Conservation (phyloP, 1,140 invertebrate species). For the Drosophila malerkotliana region DNA sequence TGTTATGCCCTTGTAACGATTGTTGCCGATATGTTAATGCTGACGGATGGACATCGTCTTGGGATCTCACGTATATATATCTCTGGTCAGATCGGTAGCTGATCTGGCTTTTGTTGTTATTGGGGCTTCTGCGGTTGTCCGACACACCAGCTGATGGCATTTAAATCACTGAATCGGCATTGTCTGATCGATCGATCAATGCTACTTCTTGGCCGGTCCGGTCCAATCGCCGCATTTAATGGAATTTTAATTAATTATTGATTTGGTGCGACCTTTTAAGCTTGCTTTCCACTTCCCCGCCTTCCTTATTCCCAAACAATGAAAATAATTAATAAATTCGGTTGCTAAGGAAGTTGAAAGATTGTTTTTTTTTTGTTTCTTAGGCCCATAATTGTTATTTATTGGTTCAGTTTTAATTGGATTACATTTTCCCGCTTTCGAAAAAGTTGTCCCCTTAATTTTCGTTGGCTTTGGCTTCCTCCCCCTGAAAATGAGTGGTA, state of each 20-base stretch:
- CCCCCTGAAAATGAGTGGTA: background rate
- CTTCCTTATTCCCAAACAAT: conserved; percentile 1
- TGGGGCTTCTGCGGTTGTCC: conserved; percentile 26
- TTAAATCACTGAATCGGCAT: conserved; percentile 61
- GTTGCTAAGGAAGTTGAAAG: conserved; percentile 2
- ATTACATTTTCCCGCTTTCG: conserved; percentile 30
- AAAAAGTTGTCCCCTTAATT: conserved; percentile 36
- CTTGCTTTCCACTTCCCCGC: conserved; percentile 17
- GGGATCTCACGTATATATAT: conserved; percentile 14
- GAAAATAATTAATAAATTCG: background rate
- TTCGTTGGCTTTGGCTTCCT: conserved; percentile 32
- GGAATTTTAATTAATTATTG: conserved; percentile 77
- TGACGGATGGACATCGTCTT: conserved; percentile 49
- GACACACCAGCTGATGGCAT: conserved; percentile 62
- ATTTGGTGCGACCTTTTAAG: conserved; percentile 56
- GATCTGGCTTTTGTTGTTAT: conserved; percentile 54
- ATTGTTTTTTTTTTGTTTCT: background rate
- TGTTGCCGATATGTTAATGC: conserved; percentile 71
- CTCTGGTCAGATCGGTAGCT: conserved; percentile 48
- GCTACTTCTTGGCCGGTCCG: conserved; percentile 25
- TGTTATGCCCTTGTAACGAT: conserved; percentile 73
- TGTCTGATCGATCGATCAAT: conserved; percentile 52
- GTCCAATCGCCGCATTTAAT: conserved; percentile 49
- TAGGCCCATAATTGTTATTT: background rate
- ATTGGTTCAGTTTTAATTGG: conserved; percentile 29